Base-by-base conservation (phyloP, 2,888 invertebrate species). In the Sicus ferrugineus region DNA sequence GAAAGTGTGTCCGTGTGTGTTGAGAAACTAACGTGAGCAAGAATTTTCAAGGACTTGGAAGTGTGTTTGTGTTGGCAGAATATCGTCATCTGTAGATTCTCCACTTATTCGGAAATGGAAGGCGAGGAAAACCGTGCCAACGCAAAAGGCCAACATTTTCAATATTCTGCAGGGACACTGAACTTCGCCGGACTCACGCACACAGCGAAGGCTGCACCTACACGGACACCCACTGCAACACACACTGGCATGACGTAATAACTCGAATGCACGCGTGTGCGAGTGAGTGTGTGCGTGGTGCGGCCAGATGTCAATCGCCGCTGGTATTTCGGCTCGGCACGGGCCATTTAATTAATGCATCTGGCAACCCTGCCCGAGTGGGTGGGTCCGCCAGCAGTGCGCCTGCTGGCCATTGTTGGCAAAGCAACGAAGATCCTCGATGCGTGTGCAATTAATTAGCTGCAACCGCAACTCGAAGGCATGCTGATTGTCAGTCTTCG, bases 51-150 rank as follows among this genome's bases (percentile, higher is more conserved):
- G n/a, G n/a, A n/a, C n/a, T n/a, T n/a, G n/a, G n/a, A n/a, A n/a
- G n/a, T n/a, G n/a, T n/a, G n/a, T n/a, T n/a, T n/a, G n/a, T n/a
- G 23, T 52, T 26, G 62, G n/a, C 26, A 46, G 28, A 26, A 62
- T 50, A 31, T 19, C 21, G 34, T 30, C 50, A 67, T n/a, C 58
- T 3, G 21, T 59, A 23, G 59, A 59, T 59, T 59, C 21, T 34
- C 26, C 23, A 21, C 19, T 59, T 59, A 54, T 31, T 16, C 59
- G 59, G 38, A 59, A 34, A 38, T 59, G 34, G 34, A 38, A 11
- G 21, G 23, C 1, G 59, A 59, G n/a, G 19, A 38, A 59, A 34
- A 59, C 38, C 14, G 58, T 34, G 59, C 38, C 38, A 38, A 19
- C 30, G 34, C 34, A 14, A 38, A 23, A 59, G 59, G 38, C 38